Percentiles rank a stretch among this genome's conserved stretches.
phyloP scores from a whole-genome alignment of 2,797 vertebrate genomes.

The Lutjanus campechanus region DNA sequence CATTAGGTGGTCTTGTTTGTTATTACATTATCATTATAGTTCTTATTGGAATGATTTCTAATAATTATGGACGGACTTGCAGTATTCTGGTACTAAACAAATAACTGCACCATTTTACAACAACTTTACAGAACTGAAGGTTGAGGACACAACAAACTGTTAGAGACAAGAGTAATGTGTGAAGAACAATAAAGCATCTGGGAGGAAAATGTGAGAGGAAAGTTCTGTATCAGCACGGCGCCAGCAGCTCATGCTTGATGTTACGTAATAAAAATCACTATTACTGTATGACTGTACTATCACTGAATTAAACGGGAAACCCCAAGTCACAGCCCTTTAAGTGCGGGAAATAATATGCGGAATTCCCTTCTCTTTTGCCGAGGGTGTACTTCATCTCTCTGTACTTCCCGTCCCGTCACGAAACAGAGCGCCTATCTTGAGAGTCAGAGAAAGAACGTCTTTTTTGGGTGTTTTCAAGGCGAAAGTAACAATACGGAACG shows the following conservation, averaged over 20 bases:
- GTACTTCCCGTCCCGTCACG: slow-evolving; percentile 56
- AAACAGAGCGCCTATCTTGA: slow-evolving; percentile 47
- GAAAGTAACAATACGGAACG: slow-evolving; percentile 69
- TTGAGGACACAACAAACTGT: background rate
- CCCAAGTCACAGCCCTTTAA: slow-evolving; percentile 62
- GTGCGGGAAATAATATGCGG: slow-evolving; percentile 74
- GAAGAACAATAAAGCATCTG: background rate
- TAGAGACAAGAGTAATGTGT: background rate
- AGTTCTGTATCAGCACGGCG: slow-evolving; percentile 9
- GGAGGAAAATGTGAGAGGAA: background rate
- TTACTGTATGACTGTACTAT: slow-evolving; percentile 52
- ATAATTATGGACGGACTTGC: background rate
- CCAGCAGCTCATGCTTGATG: slow-evolving; percentile 16
- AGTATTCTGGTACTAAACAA: background rate
- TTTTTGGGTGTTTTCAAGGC: slow-evolving; percentile 64
- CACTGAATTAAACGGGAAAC: slow-evolving; percentile 66
- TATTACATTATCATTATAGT: background rate
- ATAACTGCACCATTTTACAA: background rate
- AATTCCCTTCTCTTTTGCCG: slow-evolving; percentile 78
- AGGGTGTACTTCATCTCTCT: slow-evolving; percentile 39
- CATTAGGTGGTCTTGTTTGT: background rate
- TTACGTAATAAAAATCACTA: slow-evolving; percentile 47
- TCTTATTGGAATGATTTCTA: background rate
- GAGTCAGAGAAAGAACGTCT: slow-evolving; percentile 41
- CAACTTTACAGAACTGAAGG: background rate